Conservation (phyloP, 2,797 vertebrate species). For the Scleropages formosus region DNA sequence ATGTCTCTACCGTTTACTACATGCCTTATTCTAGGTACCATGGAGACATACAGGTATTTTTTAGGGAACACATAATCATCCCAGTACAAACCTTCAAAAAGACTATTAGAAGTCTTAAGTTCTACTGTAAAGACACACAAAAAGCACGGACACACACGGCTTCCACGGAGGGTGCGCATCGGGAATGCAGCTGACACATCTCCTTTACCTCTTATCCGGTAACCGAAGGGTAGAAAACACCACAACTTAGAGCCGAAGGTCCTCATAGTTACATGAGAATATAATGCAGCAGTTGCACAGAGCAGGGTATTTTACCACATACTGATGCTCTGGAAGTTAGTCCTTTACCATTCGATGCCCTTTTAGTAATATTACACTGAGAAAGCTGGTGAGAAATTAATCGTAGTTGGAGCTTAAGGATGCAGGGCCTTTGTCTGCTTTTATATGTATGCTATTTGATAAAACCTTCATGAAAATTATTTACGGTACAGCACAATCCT, state of each 20-base stretch:
- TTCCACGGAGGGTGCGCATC: background rate
- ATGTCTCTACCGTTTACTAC: conserved; percentile 18
- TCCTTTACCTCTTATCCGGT: conserved; percentile 11
- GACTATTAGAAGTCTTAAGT: background rate
- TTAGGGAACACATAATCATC: background rate
- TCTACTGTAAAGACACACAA: background rate
- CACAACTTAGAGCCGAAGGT: conserved; percentile 1
- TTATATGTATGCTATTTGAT: background rate
- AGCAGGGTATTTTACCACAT: conserved; percentile 5
- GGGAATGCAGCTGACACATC: background rate
- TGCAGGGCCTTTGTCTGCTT: background rate
- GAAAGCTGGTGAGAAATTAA: background rate
- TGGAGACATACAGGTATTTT: too few species aligned
- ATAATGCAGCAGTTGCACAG: background rate
- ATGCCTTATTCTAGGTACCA: too few species aligned
- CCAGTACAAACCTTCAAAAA: background rate
- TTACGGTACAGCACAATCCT: background rate
- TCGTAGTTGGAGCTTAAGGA: background rate
- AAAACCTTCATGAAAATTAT: background rate
- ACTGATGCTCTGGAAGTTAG: background rate
- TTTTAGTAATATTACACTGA: background rate
- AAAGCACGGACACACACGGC: background rate
- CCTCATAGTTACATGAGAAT: background rate
- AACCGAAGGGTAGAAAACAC: background rate
- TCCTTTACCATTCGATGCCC: background rate